Percentiles rank a stretch among this genome's conserved stretches.
phyloP scores from a whole-genome alignment of 2,888 invertebrate species.

The Molanna angustata region DNA sequence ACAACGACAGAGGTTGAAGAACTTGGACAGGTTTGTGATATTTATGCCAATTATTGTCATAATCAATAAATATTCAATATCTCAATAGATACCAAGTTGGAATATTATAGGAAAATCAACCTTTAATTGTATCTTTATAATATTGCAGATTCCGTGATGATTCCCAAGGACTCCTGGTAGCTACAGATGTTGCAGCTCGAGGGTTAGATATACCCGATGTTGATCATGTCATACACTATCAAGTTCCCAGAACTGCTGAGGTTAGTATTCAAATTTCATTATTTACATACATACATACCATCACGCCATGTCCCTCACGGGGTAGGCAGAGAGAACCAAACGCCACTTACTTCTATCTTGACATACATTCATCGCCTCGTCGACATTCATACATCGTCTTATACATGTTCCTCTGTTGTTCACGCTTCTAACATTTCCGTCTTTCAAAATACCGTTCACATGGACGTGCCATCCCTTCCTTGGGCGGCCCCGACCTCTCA shows the following conservation, averaged over 20 bases:
- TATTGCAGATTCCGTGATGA: conserved; percentile 66
- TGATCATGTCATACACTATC: conserved; percentile 95
- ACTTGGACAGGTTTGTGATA: conserved; percentile 70
- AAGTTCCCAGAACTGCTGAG: conserved; percentile 90
- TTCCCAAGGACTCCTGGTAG: conserved; percentile 72
- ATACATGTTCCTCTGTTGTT: too few species aligned
- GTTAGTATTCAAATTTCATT: conserved; percentile 39
- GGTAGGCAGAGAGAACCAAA: too few species aligned
- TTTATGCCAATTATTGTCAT: not conserved
- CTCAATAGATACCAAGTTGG: not conserved
- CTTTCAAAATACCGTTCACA: too few species aligned
- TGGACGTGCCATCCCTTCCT: too few species aligned
- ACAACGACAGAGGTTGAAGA: conserved; percentile 90
- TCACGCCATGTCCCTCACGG: too few species aligned
- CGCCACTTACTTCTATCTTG: too few species aligned
- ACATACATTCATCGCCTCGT: too few species aligned
- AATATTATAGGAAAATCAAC: too few species aligned
- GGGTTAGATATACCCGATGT: conserved; percentile 94
- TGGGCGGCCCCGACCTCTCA: too few species aligned
- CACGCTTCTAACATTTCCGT: too few species aligned
- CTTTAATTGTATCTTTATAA: not conserved
- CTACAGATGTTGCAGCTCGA: conserved; percentile 97
- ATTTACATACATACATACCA: not conserved
- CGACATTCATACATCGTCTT: too few species aligned
- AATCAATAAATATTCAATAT: not conserved